These are phyloP conservation scores for Paedocypris sp. DNA, from an alignment of 2,113 vertebrate species.

Conservation along the genomic window DNA sequence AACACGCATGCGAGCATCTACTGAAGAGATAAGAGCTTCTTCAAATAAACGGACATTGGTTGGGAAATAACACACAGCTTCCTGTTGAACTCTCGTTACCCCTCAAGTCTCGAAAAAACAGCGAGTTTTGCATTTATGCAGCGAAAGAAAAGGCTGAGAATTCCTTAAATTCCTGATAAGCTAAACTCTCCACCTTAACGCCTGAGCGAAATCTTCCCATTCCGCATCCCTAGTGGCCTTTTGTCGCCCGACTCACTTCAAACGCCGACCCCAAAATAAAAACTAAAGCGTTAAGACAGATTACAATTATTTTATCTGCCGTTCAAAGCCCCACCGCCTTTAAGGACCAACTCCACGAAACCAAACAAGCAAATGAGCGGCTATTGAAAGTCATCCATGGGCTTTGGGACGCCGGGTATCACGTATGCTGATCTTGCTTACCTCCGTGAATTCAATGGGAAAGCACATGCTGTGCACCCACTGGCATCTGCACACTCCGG, in stretches of 20 bases:
- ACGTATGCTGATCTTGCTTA: constrained; percentile 48
- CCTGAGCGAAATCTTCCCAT: constrained; percentile 23
- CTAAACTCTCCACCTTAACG: constrained; percentile 15
- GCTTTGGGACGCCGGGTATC: constrained; percentile 50
- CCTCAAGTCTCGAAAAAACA: too few relatives aligned
- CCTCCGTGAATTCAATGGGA: constrained; percentile 57
- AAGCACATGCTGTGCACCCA: constrained; percentile 42
- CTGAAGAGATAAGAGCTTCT: too few relatives aligned
- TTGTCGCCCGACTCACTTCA: constrained; percentile 47
- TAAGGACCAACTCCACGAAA: constrained; percentile 42
- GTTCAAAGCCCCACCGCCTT: constrained; percentile 52
- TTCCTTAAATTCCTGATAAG: constrained; percentile 31
- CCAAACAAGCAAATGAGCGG: constrained; percentile 46
- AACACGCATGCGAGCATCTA: too few relatives aligned
- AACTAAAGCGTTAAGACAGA: constrained; percentile 41
- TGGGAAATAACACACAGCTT: too few relatives aligned
- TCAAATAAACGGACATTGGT: too few relatives aligned
- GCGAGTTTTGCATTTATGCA: not conserved
- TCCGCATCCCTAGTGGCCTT: constrained; percentile 23
- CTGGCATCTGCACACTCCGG: constrained; percentile 59
- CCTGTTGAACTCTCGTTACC: constrained; percentile 45
- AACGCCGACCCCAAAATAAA: constrained; percentile 35
- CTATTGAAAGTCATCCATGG: constrained; percentile 38
- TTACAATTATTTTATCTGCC: constrained; percentile 52
- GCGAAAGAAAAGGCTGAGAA: constrained; percentile 27